Percentiles rank a stretch among this genome's conserved stretches.
Conservation (phyloP, 2,888 invertebrate species). For the Monopis laevigella region DNA sequence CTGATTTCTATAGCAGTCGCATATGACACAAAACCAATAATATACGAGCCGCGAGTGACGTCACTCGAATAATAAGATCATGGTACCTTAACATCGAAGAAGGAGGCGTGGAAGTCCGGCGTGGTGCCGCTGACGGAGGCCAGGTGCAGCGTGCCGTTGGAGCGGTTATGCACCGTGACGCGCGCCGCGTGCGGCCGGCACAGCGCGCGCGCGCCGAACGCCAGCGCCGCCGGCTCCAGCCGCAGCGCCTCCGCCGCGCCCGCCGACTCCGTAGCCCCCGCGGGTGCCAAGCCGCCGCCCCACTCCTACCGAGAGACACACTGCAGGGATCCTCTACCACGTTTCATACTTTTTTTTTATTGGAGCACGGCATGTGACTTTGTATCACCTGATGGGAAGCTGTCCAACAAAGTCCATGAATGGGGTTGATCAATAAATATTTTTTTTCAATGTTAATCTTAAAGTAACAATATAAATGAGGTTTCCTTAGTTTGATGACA, state of each 20-base stretch:
- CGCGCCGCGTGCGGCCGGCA: constrained; percentile 87
- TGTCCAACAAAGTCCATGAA: too few species aligned
- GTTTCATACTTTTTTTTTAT: too few species aligned
- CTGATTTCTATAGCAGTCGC: too few species aligned
- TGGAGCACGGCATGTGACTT: too few species aligned
- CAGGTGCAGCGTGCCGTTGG: constrained; percentile 89
- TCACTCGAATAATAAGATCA: too few species aligned
- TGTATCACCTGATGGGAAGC: too few species aligned
- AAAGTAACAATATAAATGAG: too few species aligned
- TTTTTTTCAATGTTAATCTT: too few species aligned
- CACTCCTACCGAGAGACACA: constrained; percentile 35
- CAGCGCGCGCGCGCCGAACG: constrained; percentile 74
- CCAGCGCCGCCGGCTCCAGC: constrained; percentile 50
- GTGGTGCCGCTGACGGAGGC: constrained; percentile 95
- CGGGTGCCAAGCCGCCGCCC: constrained; percentile 25
- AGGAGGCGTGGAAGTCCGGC: constrained; percentile 96
- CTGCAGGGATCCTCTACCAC: not conserved
- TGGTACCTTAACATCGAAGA: constrained; percentile 93
- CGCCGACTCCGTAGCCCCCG: constrained; percentile 17
- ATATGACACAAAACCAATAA: constrained; percentile 6
- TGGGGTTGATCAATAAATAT: too few species aligned
- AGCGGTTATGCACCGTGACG: constrained; percentile 89
- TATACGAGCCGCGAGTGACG: constrained; percentile 5
- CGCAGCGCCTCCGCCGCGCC: constrained; percentile 21
- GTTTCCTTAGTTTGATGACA: too few species aligned